Conservation (phyloP, 2,888 invertebrate species). For the Acanthosoma haemorrhoidale region DNA sequence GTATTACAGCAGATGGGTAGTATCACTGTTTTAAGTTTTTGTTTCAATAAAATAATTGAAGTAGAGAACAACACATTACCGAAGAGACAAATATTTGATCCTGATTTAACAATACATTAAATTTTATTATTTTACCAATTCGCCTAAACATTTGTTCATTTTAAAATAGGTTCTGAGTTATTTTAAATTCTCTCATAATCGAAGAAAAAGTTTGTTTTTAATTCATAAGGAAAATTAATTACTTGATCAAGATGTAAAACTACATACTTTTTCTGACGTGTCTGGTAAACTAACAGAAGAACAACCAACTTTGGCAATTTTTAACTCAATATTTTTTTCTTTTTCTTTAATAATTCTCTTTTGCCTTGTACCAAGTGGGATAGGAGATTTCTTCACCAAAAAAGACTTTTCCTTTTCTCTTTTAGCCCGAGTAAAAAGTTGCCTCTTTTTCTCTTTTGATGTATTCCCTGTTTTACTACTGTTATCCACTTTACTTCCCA, state of each 20-base stretch:
- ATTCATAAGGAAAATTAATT: background rate
- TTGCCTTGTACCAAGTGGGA: slow-evolving; percentile 36
- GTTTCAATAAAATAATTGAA: too few relatives aligned
- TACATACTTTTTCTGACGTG: slow-evolving; percentile 9
- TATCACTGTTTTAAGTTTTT: too few relatives aligned
- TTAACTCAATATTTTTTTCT: slow-evolving; percentile 39
- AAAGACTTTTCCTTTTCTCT: slow-evolving; percentile 45
- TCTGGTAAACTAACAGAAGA: slow-evolving; percentile 23
- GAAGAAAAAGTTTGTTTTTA: too few relatives aligned
- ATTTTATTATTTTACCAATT: too few relatives aligned
- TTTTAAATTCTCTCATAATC: too few relatives aligned
- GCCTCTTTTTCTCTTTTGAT: slow-evolving; percentile 43
- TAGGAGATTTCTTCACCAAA: slow-evolving; percentile 46
- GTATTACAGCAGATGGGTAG: too few relatives aligned
- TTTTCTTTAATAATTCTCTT: slow-evolving; percentile 41
- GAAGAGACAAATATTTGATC: too few relatives aligned
- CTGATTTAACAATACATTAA: too few relatives aligned
- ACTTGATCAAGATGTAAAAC: background rate
- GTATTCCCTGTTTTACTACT: slow-evolving; percentile 44
- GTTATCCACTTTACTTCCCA: slow-evolving; percentile 44
- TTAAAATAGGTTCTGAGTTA: too few relatives aligned
- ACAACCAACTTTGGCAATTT: too few relatives aligned
- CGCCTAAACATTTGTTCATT: too few relatives aligned
- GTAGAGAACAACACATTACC: too few relatives aligned
- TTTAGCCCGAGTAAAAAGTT: slow-evolving; percentile 21